Conservation (phyloP, 2,797 vertebrate genomes). For the Gymnocypris eckloni region DNA sequence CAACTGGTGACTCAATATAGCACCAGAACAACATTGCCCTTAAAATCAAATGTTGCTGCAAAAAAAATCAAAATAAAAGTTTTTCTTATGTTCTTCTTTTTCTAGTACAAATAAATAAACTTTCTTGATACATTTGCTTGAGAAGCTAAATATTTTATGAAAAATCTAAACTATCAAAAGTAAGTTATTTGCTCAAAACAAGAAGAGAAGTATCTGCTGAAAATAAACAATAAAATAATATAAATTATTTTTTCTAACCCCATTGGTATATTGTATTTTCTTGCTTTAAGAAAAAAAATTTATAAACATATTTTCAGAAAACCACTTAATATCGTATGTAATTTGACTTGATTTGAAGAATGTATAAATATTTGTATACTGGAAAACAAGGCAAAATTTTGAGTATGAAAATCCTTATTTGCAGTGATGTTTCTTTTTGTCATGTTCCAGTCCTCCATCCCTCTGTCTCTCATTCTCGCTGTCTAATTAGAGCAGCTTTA, state of each 20-base stretch:
- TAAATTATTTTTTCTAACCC: no score
- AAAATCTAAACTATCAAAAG: not conserved
- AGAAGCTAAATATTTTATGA: not conserved
- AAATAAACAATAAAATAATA: no score
- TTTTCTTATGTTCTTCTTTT: no score
- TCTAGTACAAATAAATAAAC: not conserved
- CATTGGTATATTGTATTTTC: not conserved
- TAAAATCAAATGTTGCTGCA: not conserved
- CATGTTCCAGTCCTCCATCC: not conserved
- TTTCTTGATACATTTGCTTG: not conserved
- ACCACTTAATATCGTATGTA: not conserved
- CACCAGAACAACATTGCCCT: not conserved
- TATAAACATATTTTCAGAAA: rapidly evolving
- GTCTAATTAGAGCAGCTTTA: constrained; percentile 32
- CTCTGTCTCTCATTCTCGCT: constrained; percentile 1
- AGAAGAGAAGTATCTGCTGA: no score
- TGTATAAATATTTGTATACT: not conserved
- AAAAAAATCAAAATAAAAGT: no score
- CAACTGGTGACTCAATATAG: not conserved
- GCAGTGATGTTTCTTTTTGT: not conserved
- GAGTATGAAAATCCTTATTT: not conserved
- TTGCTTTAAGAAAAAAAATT: not conserved
- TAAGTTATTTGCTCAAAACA: no score
- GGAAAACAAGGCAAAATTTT: not conserved
- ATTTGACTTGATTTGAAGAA: not conserved